Percentiles rank a stretch among this genome's conserved stretches.
Evolutionary conservation across 2,797 vertebrate genomes (phyloP).

Genomic region (Falco naumanni): DNA sequence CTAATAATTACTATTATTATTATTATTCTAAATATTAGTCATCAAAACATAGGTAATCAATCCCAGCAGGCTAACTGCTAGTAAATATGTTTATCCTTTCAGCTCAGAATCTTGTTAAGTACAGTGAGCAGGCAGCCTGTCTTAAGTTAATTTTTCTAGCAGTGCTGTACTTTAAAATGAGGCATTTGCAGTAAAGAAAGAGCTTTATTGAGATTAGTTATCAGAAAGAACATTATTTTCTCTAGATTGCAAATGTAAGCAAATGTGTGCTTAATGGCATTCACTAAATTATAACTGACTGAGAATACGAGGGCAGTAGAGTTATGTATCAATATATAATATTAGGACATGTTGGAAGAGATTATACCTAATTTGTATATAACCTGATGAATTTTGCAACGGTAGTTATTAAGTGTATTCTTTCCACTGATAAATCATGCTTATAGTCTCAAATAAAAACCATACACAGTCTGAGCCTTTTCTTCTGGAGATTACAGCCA

Average conservation of each 20-base stretch:
- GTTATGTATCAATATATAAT: not conserved
- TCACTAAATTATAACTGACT: constrained; percentile 11
- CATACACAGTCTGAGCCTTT: not conserved
- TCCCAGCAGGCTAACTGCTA: not conserved
- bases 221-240: constrained; percentile 20
- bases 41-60: not conserved
- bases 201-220: not conserved
- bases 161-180: not conserved
- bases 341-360: not conserved
- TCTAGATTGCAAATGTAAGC: not conserved
- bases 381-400: constrained; percentile 10
- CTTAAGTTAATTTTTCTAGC: constrained; percentile 7
- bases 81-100: not conserved
- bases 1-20: too few relatives aligned
- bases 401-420: not conserved
- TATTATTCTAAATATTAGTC: not conserved
- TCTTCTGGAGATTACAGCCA: not conserved
- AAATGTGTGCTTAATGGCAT: not conserved
- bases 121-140: not conserved
- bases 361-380: constrained; percentile 1
- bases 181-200: not conserved
- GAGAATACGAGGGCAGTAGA: constrained; percentile 5
- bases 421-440: not conserved
- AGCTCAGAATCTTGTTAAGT: not conserved
- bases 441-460: not conserved